Percentiles rank a stretch among this genome's conserved stretches.
Evolutionary conservation across 2,888 invertebrate genomes (phyloP).

Genomic region (Zygothrica quintamaculata): DNA sequence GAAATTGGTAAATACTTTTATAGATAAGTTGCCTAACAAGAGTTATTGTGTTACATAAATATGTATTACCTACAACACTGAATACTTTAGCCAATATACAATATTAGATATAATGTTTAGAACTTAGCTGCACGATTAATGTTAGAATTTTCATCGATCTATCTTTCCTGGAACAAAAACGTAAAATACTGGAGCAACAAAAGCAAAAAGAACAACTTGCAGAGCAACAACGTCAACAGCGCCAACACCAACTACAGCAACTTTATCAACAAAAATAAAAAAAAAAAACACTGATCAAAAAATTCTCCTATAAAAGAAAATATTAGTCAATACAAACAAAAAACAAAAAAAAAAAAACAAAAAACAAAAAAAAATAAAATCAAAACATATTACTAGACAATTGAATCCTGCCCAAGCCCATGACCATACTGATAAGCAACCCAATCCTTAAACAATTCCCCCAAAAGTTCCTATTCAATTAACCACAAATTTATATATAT

Average conservation of each 20-base stretch:
- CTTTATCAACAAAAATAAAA: constrained; percentile 83
- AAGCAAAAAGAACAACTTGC: constrained; percentile 84
- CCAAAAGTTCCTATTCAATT: constrained; percentile 47
- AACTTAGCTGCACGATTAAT: constrained; percentile 85
- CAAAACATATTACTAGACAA: constrained; percentile 48
- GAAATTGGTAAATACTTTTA: constrained; percentile 12
- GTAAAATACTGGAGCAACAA: constrained; percentile 87
- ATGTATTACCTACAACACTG: constrained; percentile 31
- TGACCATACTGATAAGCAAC: constrained; percentile 43
- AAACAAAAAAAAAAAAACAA: constrained; percentile 80
- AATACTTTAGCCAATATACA: constrained; percentile 47
- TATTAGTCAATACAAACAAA: constrained; percentile 48
- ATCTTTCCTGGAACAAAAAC: constrained; percentile 91
- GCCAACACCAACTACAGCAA: constrained; percentile 83
- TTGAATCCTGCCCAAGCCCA: constrained; percentile 27
- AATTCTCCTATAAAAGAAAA: constrained; percentile 23
- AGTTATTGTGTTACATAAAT: constrained; percentile 14
- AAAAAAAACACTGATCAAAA: constrained; percentile 41
- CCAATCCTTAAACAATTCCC: constrained; percentile 19
- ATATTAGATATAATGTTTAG: constrained; percentile 63
- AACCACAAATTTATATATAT: constrained; percentile 24
- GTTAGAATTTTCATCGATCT: constrained; percentile 92
- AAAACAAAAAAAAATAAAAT: constrained; percentile 18
- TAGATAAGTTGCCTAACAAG: constrained; percentile 45
- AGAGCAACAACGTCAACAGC: constrained; percentile 82